Percentiles rank a stretch among this genome's conserved stretches.
These are phyloP conservation scores for Apogon hyalosoma DNA, from an alignment of 2,797 vertebrate genomes.

Conservation along the genomic window DNA sequence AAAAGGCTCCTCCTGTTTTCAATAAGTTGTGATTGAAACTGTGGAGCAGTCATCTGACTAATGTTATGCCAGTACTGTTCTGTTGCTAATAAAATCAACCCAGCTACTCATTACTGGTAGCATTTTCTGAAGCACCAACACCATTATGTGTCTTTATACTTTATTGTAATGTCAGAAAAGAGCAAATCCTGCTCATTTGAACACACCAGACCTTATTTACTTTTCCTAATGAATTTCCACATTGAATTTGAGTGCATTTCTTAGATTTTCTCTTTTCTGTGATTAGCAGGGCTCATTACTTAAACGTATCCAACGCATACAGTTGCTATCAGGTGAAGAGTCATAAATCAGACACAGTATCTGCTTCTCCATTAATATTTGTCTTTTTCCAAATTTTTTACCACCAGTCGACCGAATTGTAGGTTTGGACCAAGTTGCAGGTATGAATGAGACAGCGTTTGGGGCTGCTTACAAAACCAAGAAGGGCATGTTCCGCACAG, in stretches of 20 bases:
- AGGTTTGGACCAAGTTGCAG: constrained; percentile 97
- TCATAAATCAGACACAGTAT: neutral
- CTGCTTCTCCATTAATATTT: neutral
- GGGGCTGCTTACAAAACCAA: constrained; percentile 97
- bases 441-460: constrained; percentile 96
- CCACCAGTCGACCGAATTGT: constrained; percentile 95
- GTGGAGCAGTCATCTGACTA: neutral
- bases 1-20: neutral
- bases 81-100: constrained; percentile 8
- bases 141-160: constrained; percentile 43
- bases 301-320: neutral
- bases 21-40: neutral
- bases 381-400: constrained; percentile 1
- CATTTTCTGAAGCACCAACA: constrained; percentile 9
- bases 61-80: neutral
- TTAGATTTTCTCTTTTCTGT: constrained; percentile 38
- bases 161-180: constrained; percentile 35
- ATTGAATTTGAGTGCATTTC: constrained; percentile 12
- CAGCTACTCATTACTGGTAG: constrained; percentile 23
- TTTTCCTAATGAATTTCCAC: constrained; percentile 9
- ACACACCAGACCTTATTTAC: constrained; percentile 10
- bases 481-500: constrained; percentile 98
- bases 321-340: neutral
- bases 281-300: neutral
- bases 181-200: constrained; percentile 30